Conservation (phyloP, 2,113 vertebrate species). For the Climacteris rufus region DNA sequence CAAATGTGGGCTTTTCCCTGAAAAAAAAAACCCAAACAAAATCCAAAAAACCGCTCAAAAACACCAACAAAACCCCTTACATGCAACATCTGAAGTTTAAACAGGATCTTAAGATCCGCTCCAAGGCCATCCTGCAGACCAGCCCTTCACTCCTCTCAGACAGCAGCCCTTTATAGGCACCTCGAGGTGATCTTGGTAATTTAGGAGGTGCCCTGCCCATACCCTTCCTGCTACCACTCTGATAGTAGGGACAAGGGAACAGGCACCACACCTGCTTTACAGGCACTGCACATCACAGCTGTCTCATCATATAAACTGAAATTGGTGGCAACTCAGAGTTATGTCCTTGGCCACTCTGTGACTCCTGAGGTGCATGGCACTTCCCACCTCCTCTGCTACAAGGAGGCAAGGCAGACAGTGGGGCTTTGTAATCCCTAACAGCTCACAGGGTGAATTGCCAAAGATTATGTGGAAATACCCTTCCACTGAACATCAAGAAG, state of each 20-base stretch:
- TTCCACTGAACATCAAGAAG: background rate
- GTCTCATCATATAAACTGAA: background rate
- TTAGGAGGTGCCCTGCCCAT: background rate
- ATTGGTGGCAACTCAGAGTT: background rate
- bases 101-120: background rate
- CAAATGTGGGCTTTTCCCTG: background rate
- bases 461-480: background rate
- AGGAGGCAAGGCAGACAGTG: background rate
- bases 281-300: background rate
- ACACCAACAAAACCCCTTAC: background rate
- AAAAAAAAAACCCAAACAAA: background rate
- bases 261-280: background rate
- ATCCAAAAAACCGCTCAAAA: background rate
- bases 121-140: background rate
- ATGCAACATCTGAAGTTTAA: background rate
- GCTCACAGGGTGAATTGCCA: background rate
- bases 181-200: background rate
- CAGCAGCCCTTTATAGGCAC: background rate
- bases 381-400: background rate
- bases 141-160: background rate
- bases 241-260: background rate
- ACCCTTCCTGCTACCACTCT: fast-evolving
- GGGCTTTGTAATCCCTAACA: background rate
- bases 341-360: background rate
- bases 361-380: background rate